A percentile compares a stretch with the other conserved stretches of the same genome.
Conservation (phyloP, 2,797 vertebrate species). For the Phrynocephalus vlangalii region DNA sequence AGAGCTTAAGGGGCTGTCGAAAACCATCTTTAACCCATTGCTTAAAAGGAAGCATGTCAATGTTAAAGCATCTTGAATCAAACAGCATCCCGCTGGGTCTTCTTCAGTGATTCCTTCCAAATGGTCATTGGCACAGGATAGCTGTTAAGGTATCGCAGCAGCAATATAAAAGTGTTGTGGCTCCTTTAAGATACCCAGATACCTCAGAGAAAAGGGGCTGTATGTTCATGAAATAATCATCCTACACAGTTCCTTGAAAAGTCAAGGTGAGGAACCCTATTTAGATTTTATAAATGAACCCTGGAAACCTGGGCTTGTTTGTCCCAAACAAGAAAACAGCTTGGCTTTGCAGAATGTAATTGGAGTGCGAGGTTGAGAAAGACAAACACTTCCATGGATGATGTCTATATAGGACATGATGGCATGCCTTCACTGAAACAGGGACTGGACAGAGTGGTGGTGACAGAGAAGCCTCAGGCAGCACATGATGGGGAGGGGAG, state of each 20-base stretch:
- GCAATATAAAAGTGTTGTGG: too few species aligned
- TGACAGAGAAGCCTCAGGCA: background rate
- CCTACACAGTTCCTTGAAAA: background rate
- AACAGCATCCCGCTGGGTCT: background rate
- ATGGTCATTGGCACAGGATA: background rate
- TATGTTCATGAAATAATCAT: too few species aligned
- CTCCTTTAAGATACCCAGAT: too few species aligned
- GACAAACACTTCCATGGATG: background rate
- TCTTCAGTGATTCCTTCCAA: background rate
- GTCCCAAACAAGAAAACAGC: background rate
- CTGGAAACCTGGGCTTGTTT: background rate
- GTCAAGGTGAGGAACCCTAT: background rate
- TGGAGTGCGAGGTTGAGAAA: background rate
- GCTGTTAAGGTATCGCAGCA: too few species aligned
- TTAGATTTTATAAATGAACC: background rate
- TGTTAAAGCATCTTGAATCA: background rate
- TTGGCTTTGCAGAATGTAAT: slow-evolving; percentile 4
- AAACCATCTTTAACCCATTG: background rate
- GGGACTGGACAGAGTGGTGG: background rate
- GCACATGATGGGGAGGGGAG: background rate
- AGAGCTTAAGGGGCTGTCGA: too few species aligned
- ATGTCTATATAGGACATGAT: background rate
- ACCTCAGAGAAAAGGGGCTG: too few species aligned
- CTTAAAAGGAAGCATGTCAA: background rate
- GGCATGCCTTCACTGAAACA: background rate